A percentile compares a stretch with the other conserved stretches of the same genome.
Evolutionary conservation across 2,113 vertebrate species (phyloP).

Genomic region (Canis aureus): DNA sequence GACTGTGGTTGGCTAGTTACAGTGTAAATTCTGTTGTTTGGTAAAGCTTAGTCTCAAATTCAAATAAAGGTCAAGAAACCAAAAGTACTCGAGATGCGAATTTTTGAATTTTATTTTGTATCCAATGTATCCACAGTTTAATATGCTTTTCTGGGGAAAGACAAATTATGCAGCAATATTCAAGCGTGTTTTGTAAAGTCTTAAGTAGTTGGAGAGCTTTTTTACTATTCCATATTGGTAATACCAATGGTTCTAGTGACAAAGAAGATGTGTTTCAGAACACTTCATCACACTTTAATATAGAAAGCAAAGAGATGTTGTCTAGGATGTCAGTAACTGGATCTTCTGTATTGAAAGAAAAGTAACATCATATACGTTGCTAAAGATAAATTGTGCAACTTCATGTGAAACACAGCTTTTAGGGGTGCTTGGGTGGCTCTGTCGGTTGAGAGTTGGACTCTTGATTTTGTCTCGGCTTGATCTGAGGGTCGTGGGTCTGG

Average conservation of each 20-base stretch:
- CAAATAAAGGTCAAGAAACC: conserved; percentile 80
- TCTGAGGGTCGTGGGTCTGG: neutral
- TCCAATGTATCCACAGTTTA: neutral
- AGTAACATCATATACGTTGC: neutral
- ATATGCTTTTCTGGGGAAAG: conserved; percentile 67
- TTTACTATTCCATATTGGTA: conserved; percentile 8
- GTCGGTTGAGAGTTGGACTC: neutral
- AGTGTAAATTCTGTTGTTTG: conserved; percentile 82
- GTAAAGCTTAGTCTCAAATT: conserved; percentile 81
- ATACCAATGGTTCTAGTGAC: conserved; percentile 15
- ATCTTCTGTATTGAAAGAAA: conserved; percentile 43
- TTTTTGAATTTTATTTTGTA: conserved; percentile 73
- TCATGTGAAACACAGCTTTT: conserved; percentile 36
- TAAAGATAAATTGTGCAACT: conserved; percentile 40
- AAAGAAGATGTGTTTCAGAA: conserved; percentile 59
- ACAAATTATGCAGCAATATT: conserved; percentile 53
- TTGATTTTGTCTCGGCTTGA: neutral
- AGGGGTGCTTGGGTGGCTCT: neutral
- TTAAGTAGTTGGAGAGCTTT: conserved; percentile 46
- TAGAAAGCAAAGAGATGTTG: neutral
- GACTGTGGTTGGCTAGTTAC: conserved; percentile 81
- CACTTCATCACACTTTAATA: conserved; percentile 12
- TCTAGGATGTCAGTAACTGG: neutral
- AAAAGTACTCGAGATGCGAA: conserved; percentile 77
- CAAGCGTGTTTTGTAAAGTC: conserved; percentile 53